Base-by-base conservation (phyloP, 2,113 vertebrate genomes). In the Protomyctophum bolini region DNA sequence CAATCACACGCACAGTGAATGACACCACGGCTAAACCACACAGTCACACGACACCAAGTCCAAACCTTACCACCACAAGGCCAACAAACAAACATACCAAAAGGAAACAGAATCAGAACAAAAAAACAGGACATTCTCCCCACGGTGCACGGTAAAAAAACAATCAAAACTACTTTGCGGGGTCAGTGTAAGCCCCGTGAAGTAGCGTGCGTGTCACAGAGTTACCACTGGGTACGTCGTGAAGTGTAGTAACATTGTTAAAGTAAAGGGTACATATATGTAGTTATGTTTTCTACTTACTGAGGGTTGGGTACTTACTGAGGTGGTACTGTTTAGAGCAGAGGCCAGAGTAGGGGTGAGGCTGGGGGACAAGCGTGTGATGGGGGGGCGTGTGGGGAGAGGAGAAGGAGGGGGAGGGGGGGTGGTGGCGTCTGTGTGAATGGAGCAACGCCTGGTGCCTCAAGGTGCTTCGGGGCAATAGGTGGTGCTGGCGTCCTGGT, bases 371-470 rank as follows among this genome's bases (percentile, higher is more conserved):
- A 84, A 88, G 91, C 89, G 90, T 87, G 86, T 88, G 89, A 88
- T 88, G 88, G 82, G 90, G 87, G 71, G 90, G 89, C 82, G 88
- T 86, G 88, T 85, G 87, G 86, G 82, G 87, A 69, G 86, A 79
- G 73, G 71, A 80, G 63, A 76, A 63, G 54, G 76, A 63, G 72
- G 28, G 64, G 71, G 80, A 68, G 75, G 89, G 82, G 81, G 86
- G 79, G 68, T 85, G 86, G 82, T 92, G 89, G 84, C 92, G 83
- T 89, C 91, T 92, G 89, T 92, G 81, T 91, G 87, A 93, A 76
- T 92, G 92, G 86, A 92, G 91, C 91, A 94, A 89, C 83, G 91
- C 91, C 92, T 93, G 93, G 91, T 92, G 92, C 91, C 92, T 92
- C 91, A 91, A 80, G 88, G 92, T 89, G 87, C 91, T 91, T 91